phyloP scores from a whole-genome alignment of 64 coral and sea anemone genomes.

The Dendronephthya gigantea region DNA sequence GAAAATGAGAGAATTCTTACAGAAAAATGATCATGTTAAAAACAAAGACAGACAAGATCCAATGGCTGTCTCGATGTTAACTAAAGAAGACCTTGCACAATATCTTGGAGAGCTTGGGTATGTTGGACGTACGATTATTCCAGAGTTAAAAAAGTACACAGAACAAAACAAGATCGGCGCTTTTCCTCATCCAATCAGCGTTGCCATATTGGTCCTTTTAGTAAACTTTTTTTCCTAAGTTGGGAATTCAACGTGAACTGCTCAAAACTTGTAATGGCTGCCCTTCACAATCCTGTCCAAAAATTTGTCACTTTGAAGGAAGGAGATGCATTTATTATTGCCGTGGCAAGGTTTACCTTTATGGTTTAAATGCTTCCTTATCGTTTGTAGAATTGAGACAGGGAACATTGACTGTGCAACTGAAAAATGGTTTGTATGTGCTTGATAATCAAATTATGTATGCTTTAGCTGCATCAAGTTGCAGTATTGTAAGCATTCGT shows the following conservation, averaged over 20 bases:
- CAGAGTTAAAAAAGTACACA: constrained; percentile 48
- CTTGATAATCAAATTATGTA: not conserved
- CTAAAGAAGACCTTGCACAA: constrained; percentile 14
- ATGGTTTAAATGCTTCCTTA: not conserved
- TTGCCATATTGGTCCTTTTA: constrained; percentile 4
- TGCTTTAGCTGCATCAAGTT: not conserved
- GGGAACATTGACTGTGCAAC: not conserved
- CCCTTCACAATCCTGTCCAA: constrained; percentile 36
- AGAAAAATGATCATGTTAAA: not conserved
- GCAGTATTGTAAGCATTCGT: not conserved
- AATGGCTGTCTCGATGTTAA: constrained; percentile 12
- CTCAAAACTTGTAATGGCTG: constrained; percentile 1
- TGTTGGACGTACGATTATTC: constrained; percentile 43
- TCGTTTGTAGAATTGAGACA: not conserved
- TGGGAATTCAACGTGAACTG: constrained; percentile 13
- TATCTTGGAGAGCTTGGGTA: constrained; percentile 20
- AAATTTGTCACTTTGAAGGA: constrained; percentile 18
- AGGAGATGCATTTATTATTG: not conserved
- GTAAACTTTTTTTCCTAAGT: constrained; percentile 20
- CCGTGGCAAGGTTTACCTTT: not conserved
- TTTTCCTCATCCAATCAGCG: constrained; percentile 10
- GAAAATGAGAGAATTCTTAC: not conserved
- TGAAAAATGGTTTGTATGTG: not conserved
- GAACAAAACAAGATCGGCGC: constrained; percentile 27
- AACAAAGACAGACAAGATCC: constrained; percentile 15